These are phyloP conservation scores for Salmo trutta DNA, from an alignment of 2,797 vertebrate genomes.

Conservation along the genomic window DNA sequence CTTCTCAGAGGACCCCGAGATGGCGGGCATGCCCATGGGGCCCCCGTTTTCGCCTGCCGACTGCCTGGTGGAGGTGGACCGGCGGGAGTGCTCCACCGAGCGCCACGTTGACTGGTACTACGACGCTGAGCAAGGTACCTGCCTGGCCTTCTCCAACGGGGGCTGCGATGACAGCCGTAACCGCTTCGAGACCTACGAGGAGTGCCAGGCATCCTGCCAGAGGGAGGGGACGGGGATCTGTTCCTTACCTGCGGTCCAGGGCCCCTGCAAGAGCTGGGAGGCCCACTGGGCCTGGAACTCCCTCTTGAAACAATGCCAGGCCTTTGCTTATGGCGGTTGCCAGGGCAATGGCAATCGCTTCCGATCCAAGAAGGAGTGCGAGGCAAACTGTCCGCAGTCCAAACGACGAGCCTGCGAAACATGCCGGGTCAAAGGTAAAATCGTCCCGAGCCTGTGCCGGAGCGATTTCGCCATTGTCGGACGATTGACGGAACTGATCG, in stretches of 20 bases:
- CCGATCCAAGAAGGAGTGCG: constrained; percentile 83
- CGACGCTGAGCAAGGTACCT: constrained; percentile 81
- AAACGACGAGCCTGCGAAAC: constrained; percentile 82
- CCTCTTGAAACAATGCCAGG: constrained; percentile 85
- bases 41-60: constrained; percentile 76
- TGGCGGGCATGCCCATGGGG: constrained; percentile 54
- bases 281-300: constrained; percentile 92
- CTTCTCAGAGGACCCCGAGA: constrained; percentile 70
- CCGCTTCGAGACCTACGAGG: constrained; percentile 90
- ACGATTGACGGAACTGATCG: constrained; percentile 88
- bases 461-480: constrained; percentile 97
- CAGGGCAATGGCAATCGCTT: constrained; percentile 94
- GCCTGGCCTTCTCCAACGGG: constrained; percentile 82
- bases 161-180: constrained; percentile 86
- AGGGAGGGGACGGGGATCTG: constrained; percentile 80
- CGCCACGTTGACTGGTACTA: constrained; percentile 88
- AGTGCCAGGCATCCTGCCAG: constrained; percentile 85
- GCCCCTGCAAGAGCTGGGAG: constrained; percentile 90
- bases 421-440: constrained; percentile 85
- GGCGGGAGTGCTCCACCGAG: constrained; percentile 76
- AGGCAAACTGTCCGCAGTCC: constrained; percentile 85
- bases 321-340: constrained; percentile 90
- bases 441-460: constrained; percentile 88
- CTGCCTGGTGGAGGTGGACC: constrained; percentile 82
- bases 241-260: constrained; percentile 87